Percentiles rank a stretch among this genome's conserved stretches.
Evolutionary conservation across 2,113 vertebrate genomes (phyloP).

Genomic region (Crotalus horridus): DNA sequence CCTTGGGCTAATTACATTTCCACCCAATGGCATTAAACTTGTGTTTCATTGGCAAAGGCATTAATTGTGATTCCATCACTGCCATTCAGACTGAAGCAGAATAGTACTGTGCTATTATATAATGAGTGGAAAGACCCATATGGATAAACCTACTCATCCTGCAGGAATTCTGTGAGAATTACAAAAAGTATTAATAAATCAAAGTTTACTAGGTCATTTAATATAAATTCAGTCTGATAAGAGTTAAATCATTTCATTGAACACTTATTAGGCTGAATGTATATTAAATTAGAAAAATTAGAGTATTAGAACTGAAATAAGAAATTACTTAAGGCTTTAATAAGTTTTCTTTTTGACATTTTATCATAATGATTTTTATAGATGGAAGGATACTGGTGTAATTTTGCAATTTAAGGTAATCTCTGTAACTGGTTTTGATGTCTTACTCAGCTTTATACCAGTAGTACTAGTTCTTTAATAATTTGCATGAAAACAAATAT

Average conservation of each 20-base stretch:
- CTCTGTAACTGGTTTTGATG: conserved; percentile 70
- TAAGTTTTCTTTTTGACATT: neutral
- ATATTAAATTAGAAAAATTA: conserved; percentile 52
- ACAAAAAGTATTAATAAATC: conserved; percentile 61
- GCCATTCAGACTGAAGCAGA: neutral
- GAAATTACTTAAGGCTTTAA: neutral
- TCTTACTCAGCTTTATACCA: conserved; percentile 71
- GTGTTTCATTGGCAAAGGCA: neutral
- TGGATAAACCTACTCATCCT: conserved; percentile 43
- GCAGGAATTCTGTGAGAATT: conserved; percentile 54
- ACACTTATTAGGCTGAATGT: neutral
- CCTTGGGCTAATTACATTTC: too few relatives aligned
- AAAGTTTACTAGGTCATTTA: conserved; percentile 69
- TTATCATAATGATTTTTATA: conserved; percentile 53
- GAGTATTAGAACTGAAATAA: conserved; percentile 1
- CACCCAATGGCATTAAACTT: neutral
- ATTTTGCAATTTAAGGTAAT: conserved; percentile 62
- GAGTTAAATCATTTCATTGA: conserved; percentile 55
- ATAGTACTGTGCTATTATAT: neutral
- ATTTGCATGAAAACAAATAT: conserved; percentile 84
- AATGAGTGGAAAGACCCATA: conserved; percentile 45
- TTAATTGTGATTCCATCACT: neutral
- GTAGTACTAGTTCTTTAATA: conserved; percentile 76
- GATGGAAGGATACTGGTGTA: conserved; percentile 43
- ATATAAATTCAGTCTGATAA: conserved; percentile 70